Evolutionary conservation across 2,797 vertebrate genomes (phyloP).

Genomic region (Sebastes steindachneri): DNA sequence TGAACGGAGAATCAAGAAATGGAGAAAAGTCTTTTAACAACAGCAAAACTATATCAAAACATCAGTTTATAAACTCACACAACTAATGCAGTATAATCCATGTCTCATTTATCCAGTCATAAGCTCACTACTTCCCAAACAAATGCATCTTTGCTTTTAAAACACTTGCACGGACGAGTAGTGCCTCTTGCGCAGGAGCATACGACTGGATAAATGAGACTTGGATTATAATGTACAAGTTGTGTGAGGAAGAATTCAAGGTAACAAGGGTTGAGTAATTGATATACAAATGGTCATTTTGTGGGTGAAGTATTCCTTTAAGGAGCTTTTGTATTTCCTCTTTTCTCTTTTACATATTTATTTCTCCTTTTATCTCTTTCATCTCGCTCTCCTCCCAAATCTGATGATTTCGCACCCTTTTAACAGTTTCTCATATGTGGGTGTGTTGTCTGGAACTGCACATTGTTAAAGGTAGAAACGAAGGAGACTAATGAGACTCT

Average conservation of each 20-base stretch:
- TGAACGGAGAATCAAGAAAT: too few relatives aligned
- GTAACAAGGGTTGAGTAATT: not conserved
- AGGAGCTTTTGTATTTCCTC: constrained; percentile 7
- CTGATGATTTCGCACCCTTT: constrained; percentile 27
- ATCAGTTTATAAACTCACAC: not conserved
- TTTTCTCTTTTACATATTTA: not conserved
- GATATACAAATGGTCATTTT: not conserved
- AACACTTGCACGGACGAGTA: not conserved
- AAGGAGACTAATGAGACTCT: constrained; percentile 33
- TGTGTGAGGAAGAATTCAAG: not conserved
- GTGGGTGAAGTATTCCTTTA: not conserved
- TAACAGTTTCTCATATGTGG: constrained; percentile 16
- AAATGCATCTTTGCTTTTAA: not conserved
- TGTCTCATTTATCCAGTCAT: not conserved
- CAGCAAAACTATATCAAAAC: not conserved
- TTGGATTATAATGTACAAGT: too few relatives aligned
- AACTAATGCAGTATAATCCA: not conserved
- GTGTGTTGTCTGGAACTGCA: constrained; percentile 26
- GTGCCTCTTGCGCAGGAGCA: not conserved
- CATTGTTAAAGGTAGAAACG: constrained; percentile 34
- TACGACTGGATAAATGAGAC: too few relatives aligned
- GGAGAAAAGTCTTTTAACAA: not conserved
- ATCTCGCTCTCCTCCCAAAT: constrained; percentile 18
- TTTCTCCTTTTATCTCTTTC: constrained; percentile 8
- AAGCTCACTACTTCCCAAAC: too few relatives aligned